Conservation (phyloP, 2,113 vertebrate genomes). For the Scomber japonicus region DNA sequence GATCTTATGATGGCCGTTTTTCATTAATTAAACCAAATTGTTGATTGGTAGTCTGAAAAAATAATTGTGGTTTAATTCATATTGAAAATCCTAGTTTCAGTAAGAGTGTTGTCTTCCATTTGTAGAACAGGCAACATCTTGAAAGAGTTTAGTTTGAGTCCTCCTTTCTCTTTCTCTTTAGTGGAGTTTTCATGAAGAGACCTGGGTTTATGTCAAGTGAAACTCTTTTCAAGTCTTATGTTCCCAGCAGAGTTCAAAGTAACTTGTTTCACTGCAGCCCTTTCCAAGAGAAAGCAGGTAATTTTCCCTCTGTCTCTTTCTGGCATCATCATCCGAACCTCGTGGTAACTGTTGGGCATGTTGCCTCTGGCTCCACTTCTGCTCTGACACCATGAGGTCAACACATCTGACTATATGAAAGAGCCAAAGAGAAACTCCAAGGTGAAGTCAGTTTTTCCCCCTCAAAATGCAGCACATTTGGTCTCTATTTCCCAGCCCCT, state of each 20-base stretch:
- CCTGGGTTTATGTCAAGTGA: not conserved
- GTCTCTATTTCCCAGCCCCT: slow-evolving; percentile 62
- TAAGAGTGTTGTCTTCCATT: too few relatives aligned
- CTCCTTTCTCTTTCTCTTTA: too few relatives aligned
- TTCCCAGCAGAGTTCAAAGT: slow-evolving; percentile 41
- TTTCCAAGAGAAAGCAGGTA: slow-evolving; percentile 39
- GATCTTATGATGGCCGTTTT: too few relatives aligned
- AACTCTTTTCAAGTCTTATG: slow-evolving; percentile 32
- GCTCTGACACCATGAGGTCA: slow-evolving; percentile 23
- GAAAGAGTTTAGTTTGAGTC: not conserved
- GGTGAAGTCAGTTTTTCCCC: slow-evolving; percentile 23
- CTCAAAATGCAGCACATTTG: slow-evolving; percentile 70
- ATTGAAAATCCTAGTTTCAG: too few relatives aligned
- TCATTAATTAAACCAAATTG: too few relatives aligned
- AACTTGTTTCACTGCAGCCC: not conserved
- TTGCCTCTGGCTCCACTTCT: slow-evolving; percentile 16
- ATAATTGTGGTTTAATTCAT: too few relatives aligned
- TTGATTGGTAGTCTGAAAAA: too few relatives aligned
- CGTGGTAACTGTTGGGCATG: slow-evolving; percentile 15
- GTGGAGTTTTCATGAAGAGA: not conserved
- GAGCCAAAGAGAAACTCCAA: slow-evolving; percentile 44
- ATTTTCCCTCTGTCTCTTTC: slow-evolving; percentile 29
- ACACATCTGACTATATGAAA: slow-evolving; percentile 16
- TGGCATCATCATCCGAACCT: slow-evolving; percentile 21
- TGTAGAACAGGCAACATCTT: not conserved